phyloP scores from a whole-genome alignment of 2,888 invertebrate species.

The Clunio marinus region DNA sequence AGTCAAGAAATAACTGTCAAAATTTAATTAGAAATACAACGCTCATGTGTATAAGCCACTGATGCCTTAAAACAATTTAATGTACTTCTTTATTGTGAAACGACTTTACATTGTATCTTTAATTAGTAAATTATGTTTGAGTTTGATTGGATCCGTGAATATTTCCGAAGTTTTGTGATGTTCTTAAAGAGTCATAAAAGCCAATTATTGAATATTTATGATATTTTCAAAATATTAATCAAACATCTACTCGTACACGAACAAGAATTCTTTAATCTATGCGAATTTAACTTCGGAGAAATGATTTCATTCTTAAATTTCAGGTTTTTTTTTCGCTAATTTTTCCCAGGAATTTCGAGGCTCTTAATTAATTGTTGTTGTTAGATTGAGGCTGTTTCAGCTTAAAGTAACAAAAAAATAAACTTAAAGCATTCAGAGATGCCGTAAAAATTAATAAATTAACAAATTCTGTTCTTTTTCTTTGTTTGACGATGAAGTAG shows the following conservation, averaged over 20 bases:
- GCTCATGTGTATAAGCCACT: too few relatives aligned
- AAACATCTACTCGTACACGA: background rate
- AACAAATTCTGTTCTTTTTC: background rate
- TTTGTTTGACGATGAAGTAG: too few relatives aligned
- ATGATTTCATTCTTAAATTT: slow-evolving; percentile 30
- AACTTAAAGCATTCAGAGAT: too few relatives aligned
- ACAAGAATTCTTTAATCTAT: too few relatives aligned
- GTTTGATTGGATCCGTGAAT: background rate
- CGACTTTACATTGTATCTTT: slow-evolving; percentile 13
- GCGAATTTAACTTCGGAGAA: too few relatives aligned
- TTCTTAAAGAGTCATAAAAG: background rate
- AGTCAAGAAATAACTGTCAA: too few relatives aligned
- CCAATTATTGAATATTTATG: slow-evolving; percentile 34
- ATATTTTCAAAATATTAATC: slow-evolving; percentile 34
- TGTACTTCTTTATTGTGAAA: background rate
- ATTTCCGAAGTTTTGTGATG: background rate
- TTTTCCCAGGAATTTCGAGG: slow-evolving; percentile 33
- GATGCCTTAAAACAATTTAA: background rate
- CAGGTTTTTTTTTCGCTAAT: slow-evolving; percentile 27
- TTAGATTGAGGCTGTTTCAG: background rate
- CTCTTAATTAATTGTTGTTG: slow-evolving; percentile 32
- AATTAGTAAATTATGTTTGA: slow-evolving; percentile 29
- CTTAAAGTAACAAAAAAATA: too few relatives aligned
- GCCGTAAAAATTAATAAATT: slow-evolving; percentile 28
- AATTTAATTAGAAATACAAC: too few relatives aligned